Evolutionary conservation across 2,888 invertebrate species (phyloP), one percentile per base, ranked within the genome.

Genomic region (Globia sparganii): DNA sequence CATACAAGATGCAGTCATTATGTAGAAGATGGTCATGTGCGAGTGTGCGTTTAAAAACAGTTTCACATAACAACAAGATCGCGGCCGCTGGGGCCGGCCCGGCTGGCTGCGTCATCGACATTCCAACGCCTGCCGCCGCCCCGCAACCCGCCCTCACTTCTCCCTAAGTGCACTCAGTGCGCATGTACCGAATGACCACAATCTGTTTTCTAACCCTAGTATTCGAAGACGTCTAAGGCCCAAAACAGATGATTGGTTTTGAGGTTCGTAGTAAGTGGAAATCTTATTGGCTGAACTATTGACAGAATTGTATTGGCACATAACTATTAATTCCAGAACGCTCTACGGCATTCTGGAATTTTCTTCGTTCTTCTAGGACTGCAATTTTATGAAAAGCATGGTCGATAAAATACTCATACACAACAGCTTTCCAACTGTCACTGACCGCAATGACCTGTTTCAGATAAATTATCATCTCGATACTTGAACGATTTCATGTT

Each of bases 21-120:
- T 88, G 84, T 83, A 84, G 72, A 87, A 88, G 89, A 89, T 87
- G 89, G 88, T 87, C 85, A 86, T 88, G 88, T 87, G 88, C 88
- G 86, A 91, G 93, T 91, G 90, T 90, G 92, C 88, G 91, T 90
- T 93, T 91, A 91, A 91, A 93, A 94, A 94, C 94, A 93, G 95
- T 95, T 95, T 94, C 94, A 94, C 94, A 95, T 95, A 95, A 95
- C 94, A 94, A 95, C 95, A 94, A 95, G 95, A 94, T 94, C 92
- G 93, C 94, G 93, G 94, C 91, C 91, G 91, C 87, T 89, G 91
- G 90, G 89, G 91, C 92, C 92, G 92, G 91, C 91, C 87, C 90
- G 92, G 92, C 92, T 91, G 94, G 92, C 95, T 94, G 94, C 95
- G 95, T 96, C 96, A 95, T 95, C 96, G 93, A 94, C 96, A 96